These are phyloP conservation scores for Polia nebulosa DNA, from an alignment of 2,888 invertebrate genomes.

Conservation along the genomic window DNA sequence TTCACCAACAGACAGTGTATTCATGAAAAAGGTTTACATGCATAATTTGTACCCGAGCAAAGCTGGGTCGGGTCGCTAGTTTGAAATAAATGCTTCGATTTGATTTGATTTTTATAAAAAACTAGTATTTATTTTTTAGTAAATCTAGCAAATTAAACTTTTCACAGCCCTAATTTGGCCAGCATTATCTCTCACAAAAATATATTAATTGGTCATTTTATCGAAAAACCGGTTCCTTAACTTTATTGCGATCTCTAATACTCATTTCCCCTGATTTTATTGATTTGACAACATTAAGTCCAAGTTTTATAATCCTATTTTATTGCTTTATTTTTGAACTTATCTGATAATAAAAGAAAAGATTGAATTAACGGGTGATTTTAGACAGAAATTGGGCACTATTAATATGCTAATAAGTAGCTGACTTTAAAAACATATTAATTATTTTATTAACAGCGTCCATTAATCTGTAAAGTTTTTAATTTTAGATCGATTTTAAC, in stretches of 20 bases:
- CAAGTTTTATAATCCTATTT: conserved; percentile 45
- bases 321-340: conserved; percentile 49
- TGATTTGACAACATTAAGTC: conserved; percentile 39
- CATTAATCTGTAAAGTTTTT: neutral
- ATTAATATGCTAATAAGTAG: conserved; percentile 8
- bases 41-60: too few relatives aligned
- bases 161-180: conserved; percentile 43
- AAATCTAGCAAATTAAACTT: conserved; percentile 7
- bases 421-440: neutral
- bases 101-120: too few relatives aligned
- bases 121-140: neutral
- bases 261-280: conserved; percentile 65
- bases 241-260: conserved; percentile 41
- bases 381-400: conserved; percentile 15
- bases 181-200: conserved; percentile 36
- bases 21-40: too few relatives aligned
- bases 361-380: conserved; percentile 34
- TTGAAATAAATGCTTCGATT: too few relatives aligned
- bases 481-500: too few relatives aligned
- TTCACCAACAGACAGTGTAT: too few relatives aligned
- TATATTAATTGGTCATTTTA: conserved; percentile 58
- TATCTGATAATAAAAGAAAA: conserved; percentile 43
- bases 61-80: too few relatives aligned
- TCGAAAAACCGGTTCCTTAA: conserved; percentile 50
- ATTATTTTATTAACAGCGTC: neutral